Evolutionary conservation across 2,888 invertebrate species (phyloP), one percentile per base, ranked within the genome.

Genomic region (Hedya salicella): DNA sequence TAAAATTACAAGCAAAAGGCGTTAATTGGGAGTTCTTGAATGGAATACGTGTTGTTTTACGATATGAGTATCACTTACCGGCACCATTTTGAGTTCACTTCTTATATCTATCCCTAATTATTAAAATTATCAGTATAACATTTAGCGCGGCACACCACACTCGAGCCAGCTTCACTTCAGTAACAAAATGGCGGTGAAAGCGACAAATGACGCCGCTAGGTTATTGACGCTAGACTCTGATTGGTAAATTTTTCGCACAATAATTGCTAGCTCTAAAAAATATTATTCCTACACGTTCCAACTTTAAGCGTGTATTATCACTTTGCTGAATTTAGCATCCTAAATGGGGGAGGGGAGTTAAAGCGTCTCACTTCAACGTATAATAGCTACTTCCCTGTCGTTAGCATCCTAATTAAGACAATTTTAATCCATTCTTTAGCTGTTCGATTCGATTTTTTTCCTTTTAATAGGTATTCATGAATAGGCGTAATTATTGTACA

Each of bases 1-100:
- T 95, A 89, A 69, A 93, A 90, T 67, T 13, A 56, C 44, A 62
- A 49, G 62, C 49, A 57, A 57, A 44, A 42, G 2, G 25, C 32
- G 25, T 56, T 13, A 56, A 17, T 50, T 46, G 13, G 19, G 6
- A 1, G 13, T 11, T 62, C 25, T 36, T 0, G 0, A 21, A 39
- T 40, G 39, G 19, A 30, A 60, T 16, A 52, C 11, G 19, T 16
- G 21, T 17, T 69, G 60, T 67, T 62, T 64, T 36, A 68, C 42
- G 52, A 65, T 66, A 54, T 16, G 19, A 53, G 70, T 49, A 65
- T 65, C 60, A 86, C 92, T 88, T 81, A 92, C 92, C 87, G 91
- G 89, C 75, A 92, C 82, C 92, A 92, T 92, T 78, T 68, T 84
- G 50, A 71, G 52, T 63, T 53, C 53, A 57, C 50, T 60, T 59